These are phyloP conservation scores for Tautogolabrus adspersus DNA, from an alignment of 2,113 vertebrate genomes.

Conservation along the genomic window DNA sequence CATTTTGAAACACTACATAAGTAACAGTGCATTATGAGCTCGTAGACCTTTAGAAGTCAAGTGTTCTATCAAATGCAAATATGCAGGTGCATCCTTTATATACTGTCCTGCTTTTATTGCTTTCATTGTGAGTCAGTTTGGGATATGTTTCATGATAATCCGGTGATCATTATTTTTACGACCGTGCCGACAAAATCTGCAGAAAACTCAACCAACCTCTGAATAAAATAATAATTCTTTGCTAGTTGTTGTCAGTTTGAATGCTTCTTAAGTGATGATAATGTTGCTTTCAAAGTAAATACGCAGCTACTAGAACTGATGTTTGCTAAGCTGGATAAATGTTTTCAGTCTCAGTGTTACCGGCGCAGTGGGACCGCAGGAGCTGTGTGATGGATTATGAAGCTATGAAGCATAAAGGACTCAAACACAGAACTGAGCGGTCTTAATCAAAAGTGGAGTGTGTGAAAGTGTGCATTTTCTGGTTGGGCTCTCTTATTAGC, in stretches of 20 bases:
- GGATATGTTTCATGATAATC: too few relatives aligned
- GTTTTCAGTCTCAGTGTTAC: conserved; percentile 12
- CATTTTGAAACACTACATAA: too few relatives aligned
- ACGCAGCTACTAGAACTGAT: not conserved
- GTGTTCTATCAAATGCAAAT: too few relatives aligned
- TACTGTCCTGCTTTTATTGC: too few relatives aligned
- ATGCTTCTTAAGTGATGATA: not conserved
- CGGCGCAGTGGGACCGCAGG: conserved; percentile 2
- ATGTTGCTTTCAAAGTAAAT: not conserved
- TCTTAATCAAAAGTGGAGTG: conserved; percentile 46
- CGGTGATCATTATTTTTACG: too few relatives aligned
- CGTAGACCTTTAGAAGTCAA: too few relatives aligned
- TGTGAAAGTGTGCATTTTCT: conserved; percentile 2
- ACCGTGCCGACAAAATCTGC: too few relatives aligned
- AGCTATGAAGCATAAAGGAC: conserved; percentile 22
- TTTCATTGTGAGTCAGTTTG: too few relatives aligned
- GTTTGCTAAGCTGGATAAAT: conserved; percentile 8
- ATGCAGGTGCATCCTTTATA: too few relatives aligned
- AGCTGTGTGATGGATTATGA: conserved; percentile 9
- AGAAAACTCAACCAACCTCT: too few relatives aligned
- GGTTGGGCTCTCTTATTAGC: conserved; percentile 1
- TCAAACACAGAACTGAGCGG: conserved; percentile 17
- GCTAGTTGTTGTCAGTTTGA: not conserved
- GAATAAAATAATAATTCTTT: too few relatives aligned
- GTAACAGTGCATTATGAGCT: too few relatives aligned